A percentile compares a stretch with the other conserved stretches of the same genome.
These are phyloP conservation scores for Seriola quinqueradiata DNA, from an alignment of 2,113 vertebrate species.

Conservation along the genomic window DNA sequence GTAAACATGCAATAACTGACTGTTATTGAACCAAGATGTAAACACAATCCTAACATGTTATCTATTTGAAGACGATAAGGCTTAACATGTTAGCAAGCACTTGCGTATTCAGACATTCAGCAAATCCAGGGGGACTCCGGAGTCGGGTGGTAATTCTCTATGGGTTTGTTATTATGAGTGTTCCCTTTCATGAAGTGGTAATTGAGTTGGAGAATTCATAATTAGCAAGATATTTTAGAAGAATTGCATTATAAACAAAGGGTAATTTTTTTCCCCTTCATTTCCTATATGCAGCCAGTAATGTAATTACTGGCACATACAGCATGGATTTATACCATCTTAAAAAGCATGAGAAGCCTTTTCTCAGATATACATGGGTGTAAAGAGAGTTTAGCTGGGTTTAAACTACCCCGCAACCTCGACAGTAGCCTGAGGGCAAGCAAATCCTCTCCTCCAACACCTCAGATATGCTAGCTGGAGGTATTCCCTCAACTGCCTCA, in stretches of 20 bases:
- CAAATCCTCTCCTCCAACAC: conserved; percentile 71
- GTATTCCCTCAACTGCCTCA: conserved; percentile 74
- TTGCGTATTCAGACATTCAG: neutral
- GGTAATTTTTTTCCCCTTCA: neutral
- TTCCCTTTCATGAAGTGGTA: neutral
- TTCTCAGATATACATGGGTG: conserved; percentile 47
- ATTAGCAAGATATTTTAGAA: neutral
- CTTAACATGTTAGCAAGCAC: neutral
- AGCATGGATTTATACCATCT: conserved; percentile 29
- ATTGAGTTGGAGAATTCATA: neutral
- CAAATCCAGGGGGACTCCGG: neutral
- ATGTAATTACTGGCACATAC: conserved; percentile 19
- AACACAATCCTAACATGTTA: neutral
- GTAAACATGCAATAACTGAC: neutral
- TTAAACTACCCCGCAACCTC: conserved; percentile 62
- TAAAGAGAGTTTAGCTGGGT: conserved; percentile 61
- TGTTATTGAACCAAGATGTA: neutral
- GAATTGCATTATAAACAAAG: conserved; percentile 6
- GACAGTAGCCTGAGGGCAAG: conserved; percentile 69
- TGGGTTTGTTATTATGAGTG: conserved; percentile 1
- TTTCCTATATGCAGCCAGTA: conserved; percentile 10
- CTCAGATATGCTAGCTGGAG: conserved; percentile 67
- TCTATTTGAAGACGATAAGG: neutral
- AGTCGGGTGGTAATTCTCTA: neutral
- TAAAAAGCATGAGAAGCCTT: conserved; percentile 41